Evolutionary conservation across 2,797 vertebrate genomes (phyloP), one percentile per base, ranked within the genome.

Genomic region (Sandelia bainsii): DNA sequence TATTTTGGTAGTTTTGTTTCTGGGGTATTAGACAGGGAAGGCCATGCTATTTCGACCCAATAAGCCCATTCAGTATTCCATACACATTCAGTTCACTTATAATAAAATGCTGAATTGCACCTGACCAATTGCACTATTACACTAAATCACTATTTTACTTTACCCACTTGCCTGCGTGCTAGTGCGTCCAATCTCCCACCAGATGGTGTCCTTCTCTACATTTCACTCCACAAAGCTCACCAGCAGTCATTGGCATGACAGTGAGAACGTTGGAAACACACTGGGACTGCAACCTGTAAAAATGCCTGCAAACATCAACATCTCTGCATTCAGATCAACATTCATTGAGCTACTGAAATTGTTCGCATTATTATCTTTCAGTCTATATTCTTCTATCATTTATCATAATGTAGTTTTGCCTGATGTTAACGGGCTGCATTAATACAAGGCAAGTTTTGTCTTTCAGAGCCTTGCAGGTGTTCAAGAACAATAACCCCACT

Each of bases 191-290:
- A 8, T 27, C 1, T 23, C 12, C 69, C 53, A 67, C 40, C 27
- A 83, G 52, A 66, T 72, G 68, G 32, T 67, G 61, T 46, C 29
- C 20, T 20, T 59, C 10, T 57, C 52, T 8, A 62, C 22, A 57
- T 51, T 53, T 71, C 4, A 53, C n/a, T 29, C 16, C 32, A 34
- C 32, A 39, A 29, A 49, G 8, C 23, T 52, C 22, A 61, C 6
- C 12, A 34, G 23, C n/a, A 12, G 20, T 62, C 7, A 66, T 7
- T 34, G 40, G 49, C 6, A 42, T 6, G 20, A 40, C 29, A 46
- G 23, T 45, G 13, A 44, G 6, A 32, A 42, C 12, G 27, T 34
- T 17, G 22, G 14, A 34, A 10, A 23, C 14, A 51, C 5, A 20
- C 1, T 10, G 8, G 19, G 0, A 44, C 23, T 22, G 2, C 23